Percentiles rank a stretch among this genome's conserved stretches.
These are phyloP conservation scores for Fistularia commersonii DNA, from an alignment of 2,797 vertebrate genomes.

Conservation along the genomic window DNA sequence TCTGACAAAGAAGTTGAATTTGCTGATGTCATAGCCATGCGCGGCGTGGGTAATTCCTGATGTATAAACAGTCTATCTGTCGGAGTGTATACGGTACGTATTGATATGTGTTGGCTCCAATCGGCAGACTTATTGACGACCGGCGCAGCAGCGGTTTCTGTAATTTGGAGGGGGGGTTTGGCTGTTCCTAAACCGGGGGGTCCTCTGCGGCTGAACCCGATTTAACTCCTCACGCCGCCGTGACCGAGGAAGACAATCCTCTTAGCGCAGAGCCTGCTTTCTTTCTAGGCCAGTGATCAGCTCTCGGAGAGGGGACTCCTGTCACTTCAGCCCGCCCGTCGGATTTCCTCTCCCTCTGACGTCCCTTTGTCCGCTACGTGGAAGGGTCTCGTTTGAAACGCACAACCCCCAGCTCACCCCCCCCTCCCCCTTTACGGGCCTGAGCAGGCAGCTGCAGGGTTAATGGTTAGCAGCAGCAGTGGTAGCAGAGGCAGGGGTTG, in stretches of 20 bases:
- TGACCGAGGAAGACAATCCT: slow-evolving; percentile 67
- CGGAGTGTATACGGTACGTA: too few relatives aligned
- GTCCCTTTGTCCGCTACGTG: slow-evolving; percentile 64
- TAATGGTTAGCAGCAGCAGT: slow-evolving; percentile 72
- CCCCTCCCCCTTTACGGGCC: slow-evolving; percentile 54
- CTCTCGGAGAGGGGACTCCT: slow-evolving; percentile 44
- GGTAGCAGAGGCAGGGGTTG: slow-evolving; percentile 52
- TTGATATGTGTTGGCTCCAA: too few relatives aligned
- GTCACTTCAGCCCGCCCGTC: slow-evolving; percentile 47
- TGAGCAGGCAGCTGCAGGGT: slow-evolving; percentile 72
- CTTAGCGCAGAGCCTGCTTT: slow-evolving; percentile 65
- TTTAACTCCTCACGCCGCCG: slow-evolving; percentile 46
- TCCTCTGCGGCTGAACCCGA: background rate
- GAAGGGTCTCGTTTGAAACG: slow-evolving; percentile 57
- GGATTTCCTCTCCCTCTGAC: slow-evolving; percentile 65
- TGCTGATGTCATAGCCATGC: too few relatives aligned
- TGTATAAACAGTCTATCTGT: too few relatives aligned
- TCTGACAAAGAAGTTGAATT: too few relatives aligned
- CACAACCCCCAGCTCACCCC: slow-evolving; percentile 44
- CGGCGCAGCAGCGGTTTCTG: too few relatives aligned
- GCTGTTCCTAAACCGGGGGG: too few relatives aligned
- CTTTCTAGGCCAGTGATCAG: slow-evolving; percentile 51
- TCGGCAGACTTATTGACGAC: too few relatives aligned
- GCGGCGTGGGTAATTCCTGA: too few relatives aligned
- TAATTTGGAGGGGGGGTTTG: too few relatives aligned